Evolutionary conservation across 2,113 vertebrate genomes (phyloP).

Genomic region (Bubo blakistoni): DNA sequence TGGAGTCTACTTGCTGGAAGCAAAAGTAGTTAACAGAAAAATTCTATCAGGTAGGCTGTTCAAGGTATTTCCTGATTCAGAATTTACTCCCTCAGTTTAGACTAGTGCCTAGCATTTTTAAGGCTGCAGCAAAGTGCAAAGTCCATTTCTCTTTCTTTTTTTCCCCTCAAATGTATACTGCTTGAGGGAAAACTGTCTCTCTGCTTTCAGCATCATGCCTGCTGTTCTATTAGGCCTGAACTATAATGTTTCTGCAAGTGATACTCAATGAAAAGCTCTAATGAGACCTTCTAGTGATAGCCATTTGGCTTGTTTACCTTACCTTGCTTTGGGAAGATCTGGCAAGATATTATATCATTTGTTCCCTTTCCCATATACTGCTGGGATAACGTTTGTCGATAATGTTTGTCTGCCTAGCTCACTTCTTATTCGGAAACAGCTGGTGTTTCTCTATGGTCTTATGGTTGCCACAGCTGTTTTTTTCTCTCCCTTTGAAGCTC

Average conservation of each 20-base stretch:
- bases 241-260: not conserved
- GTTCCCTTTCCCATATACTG: not conserved
- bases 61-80: not conserved
- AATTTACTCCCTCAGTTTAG: not conserved
- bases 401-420: not conserved
- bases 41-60: not conserved
- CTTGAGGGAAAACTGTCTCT: not conserved
- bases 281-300: not conserved
- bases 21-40: not conserved
- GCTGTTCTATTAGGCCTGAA: not conserved
- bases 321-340: not conserved
- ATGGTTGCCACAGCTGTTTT: not conserved
- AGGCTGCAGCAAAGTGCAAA: not conserved
- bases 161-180: too few species aligned
- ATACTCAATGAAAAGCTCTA: not conserved
- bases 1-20: not conserved
- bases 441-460: not conserved
- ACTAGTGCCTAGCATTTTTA: not conserved
- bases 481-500: not conserved
- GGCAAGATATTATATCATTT: not conserved
- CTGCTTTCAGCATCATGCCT: not conserved
- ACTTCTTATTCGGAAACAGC: not conserved
- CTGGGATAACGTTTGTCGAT: not conserved
- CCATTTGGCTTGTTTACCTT: not conserved
- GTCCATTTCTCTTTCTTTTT: not conserved